A percentile compares a stretch with the other conserved stretches of the same genome.
phyloP scores from a whole-genome alignment of 1,140 invertebrate species.

The Brachionus rotundiformis region DNA sequence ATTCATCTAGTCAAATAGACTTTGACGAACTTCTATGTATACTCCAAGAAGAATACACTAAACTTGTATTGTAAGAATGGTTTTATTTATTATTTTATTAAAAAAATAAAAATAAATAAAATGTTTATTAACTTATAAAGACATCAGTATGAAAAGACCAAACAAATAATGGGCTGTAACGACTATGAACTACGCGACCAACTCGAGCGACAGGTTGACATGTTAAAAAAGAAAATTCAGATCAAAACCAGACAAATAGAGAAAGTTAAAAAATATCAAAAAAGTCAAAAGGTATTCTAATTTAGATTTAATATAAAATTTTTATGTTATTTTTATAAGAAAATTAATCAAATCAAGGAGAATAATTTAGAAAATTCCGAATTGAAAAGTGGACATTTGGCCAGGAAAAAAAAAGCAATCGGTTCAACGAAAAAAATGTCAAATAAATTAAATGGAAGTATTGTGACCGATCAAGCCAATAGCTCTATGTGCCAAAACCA shows the following conservation, averaged over 20 bases:
- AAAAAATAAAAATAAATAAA: too few relatives aligned
- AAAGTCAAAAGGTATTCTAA: background rate
- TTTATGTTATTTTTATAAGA: background rate
- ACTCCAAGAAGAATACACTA: conserved; percentile 32
- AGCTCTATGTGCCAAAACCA: background rate
- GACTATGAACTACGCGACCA: background rate
- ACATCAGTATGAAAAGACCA: background rate
- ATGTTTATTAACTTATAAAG: background rate
- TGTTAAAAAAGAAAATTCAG: conserved; percentile 12
- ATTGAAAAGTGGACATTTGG: background rate
- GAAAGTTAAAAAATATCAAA: conserved; percentile 31
- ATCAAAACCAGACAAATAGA: conserved; percentile 19
- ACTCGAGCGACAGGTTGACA: background rate
- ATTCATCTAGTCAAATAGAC: conserved; percentile 16
- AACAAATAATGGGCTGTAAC: conserved; percentile 4
- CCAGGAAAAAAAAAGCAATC: background rate
- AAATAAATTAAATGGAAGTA: background rate
- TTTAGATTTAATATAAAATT: background rate
- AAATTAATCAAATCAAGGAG: background rate
- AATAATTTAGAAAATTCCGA: background rate
- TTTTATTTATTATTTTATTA: too few relatives aligned
- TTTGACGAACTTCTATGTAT: background rate
- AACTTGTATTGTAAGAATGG: conserved; percentile 4
- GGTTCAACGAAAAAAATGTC: background rate
- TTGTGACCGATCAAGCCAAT: background rate